A percentile compares a stretch with the other conserved stretches of the same genome.
Evolutionary conservation across 2,888 invertebrate genomes (phyloP).

Genomic region (Periphyllus acericola): DNA sequence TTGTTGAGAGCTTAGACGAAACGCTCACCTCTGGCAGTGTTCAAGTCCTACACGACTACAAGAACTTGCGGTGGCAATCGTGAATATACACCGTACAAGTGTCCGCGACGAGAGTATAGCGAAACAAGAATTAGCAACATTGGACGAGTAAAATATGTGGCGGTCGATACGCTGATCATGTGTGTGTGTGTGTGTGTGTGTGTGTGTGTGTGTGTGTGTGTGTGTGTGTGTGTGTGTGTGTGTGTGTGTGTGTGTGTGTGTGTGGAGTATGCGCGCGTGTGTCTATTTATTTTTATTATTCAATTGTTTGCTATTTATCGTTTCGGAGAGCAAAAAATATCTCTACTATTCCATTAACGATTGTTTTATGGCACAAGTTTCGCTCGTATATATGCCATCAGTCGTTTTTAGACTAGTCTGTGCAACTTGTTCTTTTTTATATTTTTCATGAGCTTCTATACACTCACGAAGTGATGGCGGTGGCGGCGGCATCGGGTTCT

Average conservation of each 20-base stretch:
- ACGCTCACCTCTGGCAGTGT: no score
- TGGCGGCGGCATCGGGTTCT: neutral
- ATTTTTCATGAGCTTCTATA: neutral
- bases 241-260: neutral
- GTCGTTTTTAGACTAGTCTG: slow-evolving; percentile 40
- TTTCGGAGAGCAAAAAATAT: neutral
- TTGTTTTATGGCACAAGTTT: slow-evolving; percentile 53
- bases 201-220: neutral
- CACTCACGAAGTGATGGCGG: neutral
- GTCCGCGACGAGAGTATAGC: neutral
- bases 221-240: neutral
- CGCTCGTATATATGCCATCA: slow-evolving; percentile 11
- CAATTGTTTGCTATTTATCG: slow-evolving; percentile 37
- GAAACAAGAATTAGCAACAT: neutral
- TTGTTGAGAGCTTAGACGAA: no score
- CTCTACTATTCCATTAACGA: slow-evolving; percentile 38
- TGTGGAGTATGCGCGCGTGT: neutral
- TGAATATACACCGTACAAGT: no score
- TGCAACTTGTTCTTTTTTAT: slow-evolving; percentile 8
- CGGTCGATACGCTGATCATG: neutral
- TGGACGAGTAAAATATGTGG: neutral
- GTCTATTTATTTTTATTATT: slow-evolving; percentile 48
- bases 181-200: neutral
- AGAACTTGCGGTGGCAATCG: neutral
- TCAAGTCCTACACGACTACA: no score